Evolutionary conservation across 2,113 vertebrate genomes (phyloP).

Genomic region (Sisor rabdophorus): DNA sequence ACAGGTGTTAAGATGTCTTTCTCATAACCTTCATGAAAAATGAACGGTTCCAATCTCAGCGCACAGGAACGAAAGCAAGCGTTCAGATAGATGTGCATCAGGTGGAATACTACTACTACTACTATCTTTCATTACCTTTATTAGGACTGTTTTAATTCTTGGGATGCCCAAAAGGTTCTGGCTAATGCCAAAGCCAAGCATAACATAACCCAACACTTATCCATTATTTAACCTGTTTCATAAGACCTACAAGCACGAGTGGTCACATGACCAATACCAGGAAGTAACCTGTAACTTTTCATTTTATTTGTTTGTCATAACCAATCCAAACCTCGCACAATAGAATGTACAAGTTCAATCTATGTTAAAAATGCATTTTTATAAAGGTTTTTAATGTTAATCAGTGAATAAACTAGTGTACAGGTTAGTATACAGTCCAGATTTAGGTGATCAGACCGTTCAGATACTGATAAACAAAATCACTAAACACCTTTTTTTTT

Average conservation of each 20-base stretch:
- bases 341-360: constrained; percentile 2
- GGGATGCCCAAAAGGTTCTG: neutral
- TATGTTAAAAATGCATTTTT: neutral
- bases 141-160: neutral
- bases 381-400: neutral
- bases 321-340: constrained; percentile 6
- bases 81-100: neutral
- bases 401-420: neutral
- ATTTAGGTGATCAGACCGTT: neutral
- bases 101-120: neutral
- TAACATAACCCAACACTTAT: neutral
- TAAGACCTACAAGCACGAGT: neutral
- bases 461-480: neutral
- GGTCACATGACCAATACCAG: neutral
- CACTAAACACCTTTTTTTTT: neutral
- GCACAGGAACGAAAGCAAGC: too few species aligned
- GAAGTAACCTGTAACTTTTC: too few species aligned
- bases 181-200: neutral
- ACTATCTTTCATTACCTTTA: neutral
- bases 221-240: neutral
- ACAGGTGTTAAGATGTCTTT: too few species aligned
- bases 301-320: neutral
- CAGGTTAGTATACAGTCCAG: neutral
- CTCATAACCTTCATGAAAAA: neutral
- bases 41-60: neutral